Evolutionary conservation across 2,888 invertebrate species (phyloP).

Genomic region (Andrena praecox): DNA sequence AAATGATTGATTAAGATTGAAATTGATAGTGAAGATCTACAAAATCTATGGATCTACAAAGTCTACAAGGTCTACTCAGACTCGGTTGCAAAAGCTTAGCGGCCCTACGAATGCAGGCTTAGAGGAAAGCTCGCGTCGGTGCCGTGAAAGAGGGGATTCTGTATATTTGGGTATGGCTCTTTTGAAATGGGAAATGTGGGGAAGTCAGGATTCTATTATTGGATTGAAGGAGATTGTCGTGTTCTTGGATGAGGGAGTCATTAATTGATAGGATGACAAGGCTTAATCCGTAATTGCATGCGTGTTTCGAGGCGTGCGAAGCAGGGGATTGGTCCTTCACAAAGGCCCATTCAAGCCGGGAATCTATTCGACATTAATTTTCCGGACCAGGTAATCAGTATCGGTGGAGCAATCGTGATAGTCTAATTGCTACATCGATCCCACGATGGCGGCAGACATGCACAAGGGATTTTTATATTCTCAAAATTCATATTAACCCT

Average conservation of each 20-base stretch:
- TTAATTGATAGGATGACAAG: constrained; percentile 13
- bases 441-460: no score
- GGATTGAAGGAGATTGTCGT: background rate
- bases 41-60: no score
- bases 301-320: constrained; percentile 7
- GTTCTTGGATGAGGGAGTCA: background rate
- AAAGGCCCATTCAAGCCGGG: constrained; percentile 24
- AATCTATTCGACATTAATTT: constrained; percentile 49
- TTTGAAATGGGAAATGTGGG: background rate
- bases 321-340: constrained; percentile 4
- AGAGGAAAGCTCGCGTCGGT: no score
- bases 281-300: constrained; percentile 27
- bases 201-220: background rate
- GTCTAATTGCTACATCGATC: constrained; percentile 34
- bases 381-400: constrained; percentile 36
- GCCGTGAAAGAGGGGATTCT: no score
- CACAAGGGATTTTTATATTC: no score
- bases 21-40: no score
- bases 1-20: no score
- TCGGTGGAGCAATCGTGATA: constrained; percentile 34
- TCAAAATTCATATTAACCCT: no score
- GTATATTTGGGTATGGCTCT: no score
- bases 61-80: no score
- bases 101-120: no score
- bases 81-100: no score